phyloP scores from a whole-genome alignment of 2,888 invertebrate species.

The Altica lythri region DNA sequence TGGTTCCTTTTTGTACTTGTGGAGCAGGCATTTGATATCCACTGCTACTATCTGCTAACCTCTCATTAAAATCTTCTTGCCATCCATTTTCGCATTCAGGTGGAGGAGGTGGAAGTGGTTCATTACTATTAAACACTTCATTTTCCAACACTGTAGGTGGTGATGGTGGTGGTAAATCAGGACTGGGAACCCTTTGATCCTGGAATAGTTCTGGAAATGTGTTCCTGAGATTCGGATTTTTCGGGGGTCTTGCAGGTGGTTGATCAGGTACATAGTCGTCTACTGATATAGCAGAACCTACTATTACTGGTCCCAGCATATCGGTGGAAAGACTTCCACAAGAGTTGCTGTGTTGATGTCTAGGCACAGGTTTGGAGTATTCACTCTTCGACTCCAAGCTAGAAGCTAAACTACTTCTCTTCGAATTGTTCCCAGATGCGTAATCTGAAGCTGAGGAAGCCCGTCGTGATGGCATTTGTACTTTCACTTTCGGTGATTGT shows the following conservation, averaged over 20 bases:
- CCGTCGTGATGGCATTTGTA: constrained; percentile 60
- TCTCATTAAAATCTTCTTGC: constrained; percentile 49
- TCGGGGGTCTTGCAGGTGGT: constrained; percentile 78
- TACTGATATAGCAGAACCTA: constrained; percentile 66
- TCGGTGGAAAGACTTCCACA: constrained; percentile 65
- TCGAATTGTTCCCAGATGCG: constrained; percentile 59
- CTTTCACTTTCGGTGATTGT: constrained; percentile 57
- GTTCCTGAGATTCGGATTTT: constrained; percentile 69
- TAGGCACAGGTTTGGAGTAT: constrained; percentile 49
- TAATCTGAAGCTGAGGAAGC: constrained; percentile 74
- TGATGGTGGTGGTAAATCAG: constrained; percentile 66
- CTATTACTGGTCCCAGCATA: constrained; percentile 65
- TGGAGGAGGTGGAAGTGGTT: constrained; percentile 70
- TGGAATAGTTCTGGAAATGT: constrained; percentile 58
- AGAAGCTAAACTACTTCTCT: constrained; percentile 55
- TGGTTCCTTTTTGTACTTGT: constrained; percentile 46
- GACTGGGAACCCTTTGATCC: constrained; percentile 62
- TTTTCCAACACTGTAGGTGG: constrained; percentile 66
- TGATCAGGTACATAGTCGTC: constrained; percentile 75
- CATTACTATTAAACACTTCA: constrained; percentile 65
- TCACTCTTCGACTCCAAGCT: constrained; percentile 50
- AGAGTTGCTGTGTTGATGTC: constrained; percentile 64
- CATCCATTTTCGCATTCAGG: constrained; percentile 58
- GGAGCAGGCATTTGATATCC: constrained; percentile 49
- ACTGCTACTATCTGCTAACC: constrained; percentile 45